Evolutionary conservation across 2,797 vertebrate genomes (phyloP).

Genomic region (Sciaenops ocellatus): DNA sequence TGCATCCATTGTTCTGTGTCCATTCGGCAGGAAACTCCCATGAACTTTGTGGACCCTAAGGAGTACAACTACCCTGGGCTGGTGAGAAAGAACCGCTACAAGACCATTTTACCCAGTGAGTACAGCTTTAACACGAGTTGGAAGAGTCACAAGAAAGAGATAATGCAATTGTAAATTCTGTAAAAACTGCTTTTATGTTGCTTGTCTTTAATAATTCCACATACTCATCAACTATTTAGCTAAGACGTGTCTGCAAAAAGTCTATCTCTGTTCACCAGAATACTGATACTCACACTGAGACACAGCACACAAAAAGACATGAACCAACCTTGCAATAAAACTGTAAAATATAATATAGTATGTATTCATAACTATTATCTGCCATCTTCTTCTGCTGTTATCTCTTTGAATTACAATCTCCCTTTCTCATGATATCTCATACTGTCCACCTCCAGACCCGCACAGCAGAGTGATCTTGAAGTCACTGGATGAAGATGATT

Average conservation of each 20-base stretch:
- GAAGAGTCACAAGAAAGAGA: constrained; percentile 7
- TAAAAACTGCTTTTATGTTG: background rate
- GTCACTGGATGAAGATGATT: constrained; percentile 92
- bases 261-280: constrained; percentile 6
- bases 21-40: constrained; percentile 93
- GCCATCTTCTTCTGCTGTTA: background rate
- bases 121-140: constrained; percentile 44
- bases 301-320: background rate
- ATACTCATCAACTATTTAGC: constrained; percentile 25
- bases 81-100: constrained; percentile 99
- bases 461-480: constrained; percentile 98
- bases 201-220: constrained; percentile 24
- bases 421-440: constrained; percentile 26
- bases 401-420: constrained; percentile 17
- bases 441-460: constrained; percentile 87
- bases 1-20: constrained; percentile 59
- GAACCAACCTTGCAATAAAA: background rate
- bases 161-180: background rate
- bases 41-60: constrained; percentile 99
- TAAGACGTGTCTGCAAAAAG: constrained; percentile 6
- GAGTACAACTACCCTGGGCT: constrained; percentile 97
- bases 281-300: constrained; percentile 5
- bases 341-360: background rate
- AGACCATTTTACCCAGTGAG: constrained; percentile 99
- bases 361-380: background rate